A percentile compares a stretch with the other conserved stretches of the same genome.
phyloP scores from a whole-genome alignment of 92 coral and sea anemone species.

The Pocillopora grandis region DNA sequence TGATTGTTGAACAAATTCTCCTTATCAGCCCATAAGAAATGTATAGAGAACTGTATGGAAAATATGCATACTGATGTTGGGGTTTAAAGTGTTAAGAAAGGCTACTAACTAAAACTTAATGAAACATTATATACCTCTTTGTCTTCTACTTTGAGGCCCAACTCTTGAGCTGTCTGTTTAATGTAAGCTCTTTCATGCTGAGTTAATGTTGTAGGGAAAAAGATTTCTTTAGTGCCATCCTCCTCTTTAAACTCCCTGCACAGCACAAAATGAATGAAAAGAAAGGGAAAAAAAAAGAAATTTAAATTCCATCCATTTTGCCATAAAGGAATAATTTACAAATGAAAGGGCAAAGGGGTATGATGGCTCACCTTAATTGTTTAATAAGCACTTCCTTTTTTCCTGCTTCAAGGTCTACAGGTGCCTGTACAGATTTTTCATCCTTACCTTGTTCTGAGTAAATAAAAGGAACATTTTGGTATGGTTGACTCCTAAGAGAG shows the following conservation, averaged over 20 bases:
- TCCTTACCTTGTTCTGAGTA: not conserved
- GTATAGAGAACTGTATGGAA: too few species aligned
- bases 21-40: too few species aligned
- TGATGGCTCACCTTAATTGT: slow-evolving; percentile 6
- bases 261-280: not conserved
- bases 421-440: not conserved
- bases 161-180: slow-evolving; percentile 21
- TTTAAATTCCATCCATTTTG: too few species aligned
- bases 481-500: not conserved
- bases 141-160: slow-evolving; percentile 15
- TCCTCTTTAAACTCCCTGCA: slow-evolving; percentile 26
- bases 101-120: too few species aligned
- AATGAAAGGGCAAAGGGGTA: not conserved
- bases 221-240: slow-evolving; percentile 1
- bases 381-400: slow-evolving; percentile 22
- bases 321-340: not conserved
- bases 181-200: slow-evolving; percentile 14
- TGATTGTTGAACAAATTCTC: too few species aligned
- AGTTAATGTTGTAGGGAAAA: slow-evolving; percentile 14
- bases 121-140: not conserved
- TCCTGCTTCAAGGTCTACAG: slow-evolving; percentile 16
- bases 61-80: too few species aligned
- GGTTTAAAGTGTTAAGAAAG: too few species aligned
- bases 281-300: not conserved
- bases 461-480: too few species aligned